These are phyloP conservation scores for Sinotaia quadrata DNA, from an alignment of 2,888 invertebrate species.

Conservation along the genomic window DNA sequence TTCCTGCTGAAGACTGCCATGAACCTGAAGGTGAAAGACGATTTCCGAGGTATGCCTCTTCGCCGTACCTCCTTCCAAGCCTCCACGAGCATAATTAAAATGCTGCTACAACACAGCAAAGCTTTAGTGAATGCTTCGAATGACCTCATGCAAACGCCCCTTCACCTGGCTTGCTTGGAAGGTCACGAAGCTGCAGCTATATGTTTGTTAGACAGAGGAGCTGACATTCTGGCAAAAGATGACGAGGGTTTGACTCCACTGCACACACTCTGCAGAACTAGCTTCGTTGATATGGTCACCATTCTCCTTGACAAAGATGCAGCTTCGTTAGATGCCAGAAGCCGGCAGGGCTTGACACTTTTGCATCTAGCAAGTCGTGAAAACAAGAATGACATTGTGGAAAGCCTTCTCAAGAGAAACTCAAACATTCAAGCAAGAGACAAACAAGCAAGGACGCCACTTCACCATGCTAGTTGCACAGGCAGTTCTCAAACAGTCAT, in stretches of 20 bases:
- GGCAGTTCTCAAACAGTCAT: background rate
- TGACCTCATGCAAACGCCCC: too few relatives aligned
- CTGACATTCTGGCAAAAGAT: background rate
- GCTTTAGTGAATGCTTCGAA: too few relatives aligned
- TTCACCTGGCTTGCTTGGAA: background rate
- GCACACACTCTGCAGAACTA: background rate
- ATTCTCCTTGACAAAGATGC: background rate
- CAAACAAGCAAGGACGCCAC: background rate
- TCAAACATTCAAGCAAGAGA: background rate
- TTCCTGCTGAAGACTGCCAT: too few relatives aligned
- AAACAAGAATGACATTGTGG: background rate
- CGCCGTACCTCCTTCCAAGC: too few relatives aligned
- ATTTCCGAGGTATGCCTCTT: too few relatives aligned
- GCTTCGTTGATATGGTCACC: background rate
- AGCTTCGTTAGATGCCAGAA: background rate
- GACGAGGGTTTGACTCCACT: background rate
- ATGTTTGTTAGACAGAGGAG: too few relatives aligned
- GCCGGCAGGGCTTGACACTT: background rate
- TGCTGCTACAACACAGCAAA: too few relatives aligned
- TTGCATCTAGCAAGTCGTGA: background rate
- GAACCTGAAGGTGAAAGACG: too few relatives aligned
- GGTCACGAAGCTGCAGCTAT: background rate
- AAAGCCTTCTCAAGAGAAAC: background rate
- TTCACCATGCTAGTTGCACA: background rate
- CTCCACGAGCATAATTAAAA: too few relatives aligned